Evolutionary conservation across 2,797 vertebrate species (phyloP).

Genomic region (Phoebastria nigripes): DNA sequence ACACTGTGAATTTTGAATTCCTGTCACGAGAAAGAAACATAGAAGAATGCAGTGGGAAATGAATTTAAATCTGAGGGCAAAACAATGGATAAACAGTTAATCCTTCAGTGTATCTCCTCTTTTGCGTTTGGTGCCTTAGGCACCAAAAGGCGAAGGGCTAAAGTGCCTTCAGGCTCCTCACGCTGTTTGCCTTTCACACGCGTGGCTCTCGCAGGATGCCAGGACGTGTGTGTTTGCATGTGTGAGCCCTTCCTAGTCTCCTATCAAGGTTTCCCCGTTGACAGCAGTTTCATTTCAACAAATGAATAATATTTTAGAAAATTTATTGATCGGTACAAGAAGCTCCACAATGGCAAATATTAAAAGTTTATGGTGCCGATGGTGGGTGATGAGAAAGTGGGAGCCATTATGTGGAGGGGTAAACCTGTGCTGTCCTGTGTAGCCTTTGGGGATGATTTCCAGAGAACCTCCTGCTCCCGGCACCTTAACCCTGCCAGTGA

Average conservation of each 20-base stretch:
- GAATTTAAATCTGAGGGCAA: background rate
- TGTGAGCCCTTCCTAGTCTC: background rate
- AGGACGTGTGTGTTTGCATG: background rate
- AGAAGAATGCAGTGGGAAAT: background rate
- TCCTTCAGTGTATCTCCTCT: background rate
- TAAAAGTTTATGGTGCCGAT: background rate
- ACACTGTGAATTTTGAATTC: background rate
- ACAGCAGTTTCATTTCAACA: background rate
- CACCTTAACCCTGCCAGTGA: background rate
- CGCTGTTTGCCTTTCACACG: background rate
- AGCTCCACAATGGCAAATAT: background rate
- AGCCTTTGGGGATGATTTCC: background rate
- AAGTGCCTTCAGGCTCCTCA: background rate
- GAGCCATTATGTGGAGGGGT: background rate
- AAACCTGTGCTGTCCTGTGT: background rate
- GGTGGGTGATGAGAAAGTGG: background rate
- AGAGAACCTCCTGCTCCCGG: background rate
- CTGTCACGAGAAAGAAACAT: background rate
- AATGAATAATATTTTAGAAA: background rate
- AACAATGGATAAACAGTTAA: background rate
- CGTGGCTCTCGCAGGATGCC: background rate
- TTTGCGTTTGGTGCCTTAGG: background rate
- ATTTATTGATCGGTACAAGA: rapidly evolving
- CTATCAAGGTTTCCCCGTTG: background rate
- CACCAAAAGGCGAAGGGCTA: background rate